phyloP scores from a whole-genome alignment of 2,888 invertebrate species.

The Pandemis heparana region DNA sequence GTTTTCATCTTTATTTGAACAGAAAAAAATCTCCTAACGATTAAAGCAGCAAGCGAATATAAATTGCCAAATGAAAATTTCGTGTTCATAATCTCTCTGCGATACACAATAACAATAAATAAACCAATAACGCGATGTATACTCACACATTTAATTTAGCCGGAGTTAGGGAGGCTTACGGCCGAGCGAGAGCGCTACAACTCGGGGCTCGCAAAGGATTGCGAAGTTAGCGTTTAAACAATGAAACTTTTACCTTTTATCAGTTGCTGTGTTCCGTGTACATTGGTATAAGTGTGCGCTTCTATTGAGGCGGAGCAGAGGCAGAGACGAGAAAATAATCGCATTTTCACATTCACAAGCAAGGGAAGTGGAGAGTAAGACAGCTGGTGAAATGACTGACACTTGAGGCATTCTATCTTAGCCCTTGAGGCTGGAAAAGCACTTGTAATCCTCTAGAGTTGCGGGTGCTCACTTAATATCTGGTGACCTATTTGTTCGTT shows the following conservation, averaged over 20 bases:
- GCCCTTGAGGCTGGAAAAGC: no score
- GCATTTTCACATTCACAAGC: no score
- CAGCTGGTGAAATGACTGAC: no score
- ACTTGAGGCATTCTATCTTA: no score
- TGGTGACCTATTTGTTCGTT: no score
- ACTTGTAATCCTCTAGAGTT: no score
- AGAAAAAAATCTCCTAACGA: neutral
- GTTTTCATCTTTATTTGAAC: neutral
- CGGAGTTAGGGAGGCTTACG: slow-evolving; percentile 16
- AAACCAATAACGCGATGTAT: slow-evolving; percentile 1
- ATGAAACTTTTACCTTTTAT: slow-evolving; percentile 36
- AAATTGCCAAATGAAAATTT: neutral
- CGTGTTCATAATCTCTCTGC: neutral
- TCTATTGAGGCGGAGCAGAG: no score
- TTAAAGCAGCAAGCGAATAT: neutral
- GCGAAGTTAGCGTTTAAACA: slow-evolving; percentile 33
- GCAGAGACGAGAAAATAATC: neutral
- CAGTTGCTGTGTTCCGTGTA: slow-evolving; percentile 1
- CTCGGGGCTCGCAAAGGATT: slow-evolving; percentile 13
- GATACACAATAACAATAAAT: neutral
- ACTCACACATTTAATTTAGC: slow-evolving; percentile 15
- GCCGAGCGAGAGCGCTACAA: neutral
- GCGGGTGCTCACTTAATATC: no score
- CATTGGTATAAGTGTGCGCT: neutral
- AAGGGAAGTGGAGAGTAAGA: no score